phyloP scores from a whole-genome alignment of 2,888 invertebrate genomes.

The Thecophora atra region DNA sequence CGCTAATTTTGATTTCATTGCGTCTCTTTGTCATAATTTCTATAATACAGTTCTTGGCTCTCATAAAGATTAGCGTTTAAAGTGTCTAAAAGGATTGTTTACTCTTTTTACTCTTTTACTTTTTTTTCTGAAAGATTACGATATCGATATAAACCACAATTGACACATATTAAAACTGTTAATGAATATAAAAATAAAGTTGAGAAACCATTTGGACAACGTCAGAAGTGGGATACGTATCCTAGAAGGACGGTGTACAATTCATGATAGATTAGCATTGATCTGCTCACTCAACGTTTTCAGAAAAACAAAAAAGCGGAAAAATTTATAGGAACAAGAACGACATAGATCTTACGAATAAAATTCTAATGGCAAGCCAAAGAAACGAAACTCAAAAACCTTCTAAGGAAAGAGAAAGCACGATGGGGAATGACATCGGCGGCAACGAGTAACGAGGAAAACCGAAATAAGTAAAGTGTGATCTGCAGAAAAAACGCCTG shows the following conservation, averaged over 20 bases:
- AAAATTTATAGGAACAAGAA: neutral
- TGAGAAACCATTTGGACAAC: slow-evolving; percentile 10
- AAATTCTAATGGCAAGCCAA: neutral
- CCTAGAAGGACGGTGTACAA: neutral
- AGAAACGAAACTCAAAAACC: neutral
- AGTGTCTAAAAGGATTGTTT: too few relatives aligned
- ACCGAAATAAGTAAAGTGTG: neutral
- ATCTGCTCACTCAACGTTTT: neutral
- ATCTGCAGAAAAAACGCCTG: neutral
- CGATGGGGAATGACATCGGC: neutral
- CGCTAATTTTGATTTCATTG: too few relatives aligned
- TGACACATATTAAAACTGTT: too few relatives aligned
- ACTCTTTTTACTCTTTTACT: too few relatives aligned
- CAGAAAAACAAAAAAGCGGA: neutral
- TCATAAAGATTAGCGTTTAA: too few relatives aligned
- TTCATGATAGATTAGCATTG: neutral
- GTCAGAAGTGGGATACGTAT: slow-evolving; percentile 17
- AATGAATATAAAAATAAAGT: neutral
- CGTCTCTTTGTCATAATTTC: too few relatives aligned
- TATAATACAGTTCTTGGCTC: too few relatives aligned
- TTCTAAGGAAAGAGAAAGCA: neutral
- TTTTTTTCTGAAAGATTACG: too few relatives aligned
- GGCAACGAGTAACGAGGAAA: slow-evolving; percentile 1
- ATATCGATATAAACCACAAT: too few relatives aligned
- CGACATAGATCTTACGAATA: neutral